A percentile compares a stretch with the other conserved stretches of the same genome.
Conservation (phyloP, 2,888 invertebrate species). For the Cryptus armator region DNA sequence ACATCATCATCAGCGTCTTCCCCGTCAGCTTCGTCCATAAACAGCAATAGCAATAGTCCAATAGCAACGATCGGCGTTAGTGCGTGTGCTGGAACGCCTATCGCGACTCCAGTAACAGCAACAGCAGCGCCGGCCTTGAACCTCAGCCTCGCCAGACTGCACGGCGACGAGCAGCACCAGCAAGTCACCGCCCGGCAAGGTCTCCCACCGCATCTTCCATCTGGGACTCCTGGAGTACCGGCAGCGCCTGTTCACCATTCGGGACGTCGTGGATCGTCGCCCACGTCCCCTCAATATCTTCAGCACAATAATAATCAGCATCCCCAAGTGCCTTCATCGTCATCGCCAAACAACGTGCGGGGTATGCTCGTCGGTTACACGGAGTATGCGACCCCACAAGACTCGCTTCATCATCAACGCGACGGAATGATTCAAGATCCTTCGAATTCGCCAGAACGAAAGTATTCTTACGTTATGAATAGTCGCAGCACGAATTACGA, state of each 20-base stretch:
- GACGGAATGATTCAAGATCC: constrained; percentile 35
- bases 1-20: constrained; percentile 81
- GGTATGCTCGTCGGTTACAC: constrained; percentile 65
- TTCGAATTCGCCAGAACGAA: constrained; percentile 53
- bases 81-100: constrained; percentile 71
- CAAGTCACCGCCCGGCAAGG: constrained; percentile 72
- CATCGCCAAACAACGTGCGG: constrained; percentile 52
- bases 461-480: constrained; percentile 60
- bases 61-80: constrained; percentile 35
- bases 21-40: constrained; percentile 52
- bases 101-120: constrained; percentile 75
- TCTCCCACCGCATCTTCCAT: constrained; percentile 75
- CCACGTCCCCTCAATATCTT: constrained; percentile 86
- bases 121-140: constrained; percentile 84
- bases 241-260: constrained; percentile 50
- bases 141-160: constrained; percentile 85
- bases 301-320: constrained; percentile 73
- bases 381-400: constrained; percentile 70
- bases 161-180: constrained; percentile 83
- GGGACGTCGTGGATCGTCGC: constrained; percentile 76
- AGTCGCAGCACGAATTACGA: constrained; percentile 48
- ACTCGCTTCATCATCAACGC: constrained; percentile 45
- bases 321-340: constrained; percentile 55
- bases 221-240: constrained; percentile 57
- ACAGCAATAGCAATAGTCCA: constrained; percentile 56